Conservation (phyloP, 2,113 vertebrate species). For the Sapajus apella region DNA sequence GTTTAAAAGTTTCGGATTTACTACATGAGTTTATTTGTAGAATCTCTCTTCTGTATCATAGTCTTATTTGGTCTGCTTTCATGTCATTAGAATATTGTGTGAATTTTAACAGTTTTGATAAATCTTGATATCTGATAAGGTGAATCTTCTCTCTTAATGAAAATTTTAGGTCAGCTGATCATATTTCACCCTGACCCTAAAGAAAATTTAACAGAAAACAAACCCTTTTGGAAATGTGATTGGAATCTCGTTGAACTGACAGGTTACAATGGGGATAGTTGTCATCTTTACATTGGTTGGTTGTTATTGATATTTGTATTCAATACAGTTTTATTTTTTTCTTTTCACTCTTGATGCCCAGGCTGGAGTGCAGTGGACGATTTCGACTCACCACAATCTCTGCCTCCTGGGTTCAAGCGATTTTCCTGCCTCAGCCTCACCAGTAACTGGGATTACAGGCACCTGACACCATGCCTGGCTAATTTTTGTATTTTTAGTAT, state of each 20-base stretch:
- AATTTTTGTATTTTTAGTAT: too few species aligned
- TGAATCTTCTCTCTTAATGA: background rate
- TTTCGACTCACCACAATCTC: too few species aligned
- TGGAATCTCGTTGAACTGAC: background rate
- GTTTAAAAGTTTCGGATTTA: constrained; percentile 14
- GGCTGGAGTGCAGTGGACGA: too few species aligned
- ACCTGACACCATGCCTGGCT: too few species aligned
- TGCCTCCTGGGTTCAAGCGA: too few species aligned
- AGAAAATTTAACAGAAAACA: background rate
- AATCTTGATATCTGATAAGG: background rate
- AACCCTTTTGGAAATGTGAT: background rate
- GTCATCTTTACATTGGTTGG: background rate
- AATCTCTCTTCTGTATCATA: background rate
- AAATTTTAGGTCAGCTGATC: constrained; percentile 1
- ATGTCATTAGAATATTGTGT: background rate
- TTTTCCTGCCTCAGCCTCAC: too few species aligned
- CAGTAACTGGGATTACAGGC: too few species aligned
- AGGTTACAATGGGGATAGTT: background rate
- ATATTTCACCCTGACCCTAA: background rate
- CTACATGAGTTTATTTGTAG: background rate
- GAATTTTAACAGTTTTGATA: background rate
- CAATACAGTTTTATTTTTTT: background rate
- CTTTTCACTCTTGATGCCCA: background rate
- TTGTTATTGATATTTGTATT: background rate
- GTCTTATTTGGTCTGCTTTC: background rate